A percentile compares a stretch with the other conserved stretches of the same genome.
These are phyloP conservation scores for Drosophila lacteicornis DNA, from an alignment of 1,140 invertebrate genomes.

Conservation along the genomic window DNA sequence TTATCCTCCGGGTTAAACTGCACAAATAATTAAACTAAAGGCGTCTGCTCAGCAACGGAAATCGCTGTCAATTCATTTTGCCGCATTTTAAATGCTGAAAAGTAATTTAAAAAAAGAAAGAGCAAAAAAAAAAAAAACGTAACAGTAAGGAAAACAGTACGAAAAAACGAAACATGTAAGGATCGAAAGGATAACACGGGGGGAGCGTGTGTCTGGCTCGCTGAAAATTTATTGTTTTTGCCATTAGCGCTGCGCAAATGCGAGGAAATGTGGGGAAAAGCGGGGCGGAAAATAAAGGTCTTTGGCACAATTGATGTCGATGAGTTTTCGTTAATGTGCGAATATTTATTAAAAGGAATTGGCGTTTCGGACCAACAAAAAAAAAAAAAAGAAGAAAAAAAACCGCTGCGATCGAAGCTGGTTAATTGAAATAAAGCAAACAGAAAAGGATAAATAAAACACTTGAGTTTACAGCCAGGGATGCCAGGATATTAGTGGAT, in stretches of 20 bases:
- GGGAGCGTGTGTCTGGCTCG: constrained; percentile 28
- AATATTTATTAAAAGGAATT: constrained; percentile 79
- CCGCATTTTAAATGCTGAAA: constrained; percentile 80
- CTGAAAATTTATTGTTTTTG: constrained; percentile 79
- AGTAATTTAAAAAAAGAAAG: constrained; percentile 55
- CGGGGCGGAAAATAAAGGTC: constrained; percentile 22
- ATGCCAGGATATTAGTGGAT: background rate
- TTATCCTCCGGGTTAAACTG: constrained; percentile 49
- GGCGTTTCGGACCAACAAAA: constrained; percentile 18
- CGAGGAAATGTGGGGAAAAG: constrained; percentile 14
- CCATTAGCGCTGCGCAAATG: constrained; percentile 75
- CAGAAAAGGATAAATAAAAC: constrained; percentile 9
- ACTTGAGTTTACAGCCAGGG: background rate
- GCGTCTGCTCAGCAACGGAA: constrained; percentile 53
- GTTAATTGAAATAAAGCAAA: constrained; percentile 68
- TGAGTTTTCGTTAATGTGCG: constrained; percentile 74
- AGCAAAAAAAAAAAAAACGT: background rate
- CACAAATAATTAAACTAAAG: constrained; percentile 79
- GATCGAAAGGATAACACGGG: constrained; percentile 73
- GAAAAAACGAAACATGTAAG: constrained; percentile 52
- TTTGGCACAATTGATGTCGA: constrained; percentile 52
- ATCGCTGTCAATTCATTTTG: constrained; percentile 81
- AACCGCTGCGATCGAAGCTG: constrained; percentile 20
- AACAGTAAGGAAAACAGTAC: background rate
- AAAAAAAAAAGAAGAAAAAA: background rate